Evolutionary conservation across 2,113 vertebrate species (phyloP), one percentile per base, ranked within the genome.

Genomic region (Lagopus muta): DNA sequence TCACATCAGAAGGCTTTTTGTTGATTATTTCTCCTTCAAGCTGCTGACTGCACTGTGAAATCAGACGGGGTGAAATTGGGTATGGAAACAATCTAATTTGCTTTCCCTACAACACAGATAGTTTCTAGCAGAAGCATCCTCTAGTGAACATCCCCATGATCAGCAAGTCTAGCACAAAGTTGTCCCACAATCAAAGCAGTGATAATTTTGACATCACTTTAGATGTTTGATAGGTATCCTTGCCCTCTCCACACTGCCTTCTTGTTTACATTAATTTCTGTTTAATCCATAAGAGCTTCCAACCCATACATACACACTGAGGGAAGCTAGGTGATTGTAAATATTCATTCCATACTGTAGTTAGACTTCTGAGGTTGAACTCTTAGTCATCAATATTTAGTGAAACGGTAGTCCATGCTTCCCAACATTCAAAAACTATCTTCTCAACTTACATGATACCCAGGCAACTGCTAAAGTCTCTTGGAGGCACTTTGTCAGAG

Each of bases 1-100:
- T 69, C 30, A 90, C 58, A 82, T 92, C n/a, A 66, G 10, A 85
- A 30, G 38, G 27, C 34, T n/a, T 88, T 89, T 34, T 92, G 15
- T 60, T 55, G 61, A 83, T 19, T 20, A 85, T 10, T 57, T 78
- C 52, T 86, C 27, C 21, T 80, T 60, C 27, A 52, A 85, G 40
- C 9, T 86, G 6, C 28, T 66, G n/a, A 88, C 36, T 2, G 1
- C 20, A 11, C 20, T 80, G 34, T 82, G 76, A 80, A 91, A 83
- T 74, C 55, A 74, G 30, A 85, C 15, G 58, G 16, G 19, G 67
- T 71, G 38, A 91, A 87, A 83, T 1, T 79, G 4, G 17, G 38
- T 13, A 8, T 80, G 20, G 6, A 83, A 8, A 78, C 28, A 77
- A 55, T 66, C n/a, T 79, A 58, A 64, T 93, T 88, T 80, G 54